phyloP scores from a whole-genome alignment of 2,797 vertebrate species.

The Varecia variegata region DNA sequence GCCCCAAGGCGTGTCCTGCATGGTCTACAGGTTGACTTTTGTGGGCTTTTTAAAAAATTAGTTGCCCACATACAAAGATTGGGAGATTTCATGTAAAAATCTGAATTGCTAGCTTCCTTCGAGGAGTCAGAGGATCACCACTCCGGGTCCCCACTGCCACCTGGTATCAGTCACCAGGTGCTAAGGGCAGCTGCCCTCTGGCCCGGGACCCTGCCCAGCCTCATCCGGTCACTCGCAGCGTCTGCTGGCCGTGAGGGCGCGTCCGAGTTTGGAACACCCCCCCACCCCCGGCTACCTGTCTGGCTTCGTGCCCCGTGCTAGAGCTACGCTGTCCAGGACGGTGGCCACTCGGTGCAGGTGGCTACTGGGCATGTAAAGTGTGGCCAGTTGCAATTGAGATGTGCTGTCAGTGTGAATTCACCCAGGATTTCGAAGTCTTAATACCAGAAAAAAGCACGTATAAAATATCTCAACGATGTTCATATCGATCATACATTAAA shows the following conservation, averaged over 20 bases:
- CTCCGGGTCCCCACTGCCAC: not conserved
- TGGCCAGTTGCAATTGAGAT: not conserved
- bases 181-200: not conserved
- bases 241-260: fast-evolving
- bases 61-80: not conserved
- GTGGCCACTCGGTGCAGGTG: fast-evolving
- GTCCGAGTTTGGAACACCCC: not conserved
- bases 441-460: not conserved
- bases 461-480: not conserved
- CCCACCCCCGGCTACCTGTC: not conserved
- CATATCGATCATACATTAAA: not conserved
- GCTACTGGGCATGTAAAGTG: not conserved
- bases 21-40: not conserved
- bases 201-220: not conserved
- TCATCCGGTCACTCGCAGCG: not conserved
- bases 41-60: not conserved
- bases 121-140: not conserved
- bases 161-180: not conserved
- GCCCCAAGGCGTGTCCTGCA: not conserved
- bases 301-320: fast-evolving
- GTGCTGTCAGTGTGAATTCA: not conserved
- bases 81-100: not conserved
- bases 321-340: fast-evolving
- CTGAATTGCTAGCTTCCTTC: not conserved
- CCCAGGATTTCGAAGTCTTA: not conserved